These are phyloP conservation scores for Pinctada fucata DNA, from an alignment of 2,888 invertebrate genomes.

Conservation along the genomic window DNA sequence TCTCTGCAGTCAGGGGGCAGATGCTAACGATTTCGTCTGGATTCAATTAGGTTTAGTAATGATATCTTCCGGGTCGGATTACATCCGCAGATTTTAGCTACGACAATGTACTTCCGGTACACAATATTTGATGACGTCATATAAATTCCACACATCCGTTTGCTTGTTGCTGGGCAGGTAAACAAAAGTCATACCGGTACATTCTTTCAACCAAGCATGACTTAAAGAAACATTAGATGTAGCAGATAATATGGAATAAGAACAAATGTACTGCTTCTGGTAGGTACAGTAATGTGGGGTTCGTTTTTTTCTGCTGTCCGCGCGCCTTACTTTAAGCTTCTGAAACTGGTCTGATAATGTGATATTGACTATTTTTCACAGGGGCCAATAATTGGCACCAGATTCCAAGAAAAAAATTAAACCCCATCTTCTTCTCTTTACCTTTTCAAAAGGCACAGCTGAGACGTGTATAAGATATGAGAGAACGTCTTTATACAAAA, in stretches of 20 bases:
- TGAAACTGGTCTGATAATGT: too few species aligned
- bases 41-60: constrained; percentile 11
- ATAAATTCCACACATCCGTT: constrained; percentile 42
- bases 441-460: too few species aligned
- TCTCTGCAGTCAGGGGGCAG: constrained; percentile 10
- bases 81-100: constrained; percentile 18
- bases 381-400: too few species aligned
- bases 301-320: too few species aligned
- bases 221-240: background rate
- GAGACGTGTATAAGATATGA: too few species aligned
- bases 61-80: constrained; percentile 34
- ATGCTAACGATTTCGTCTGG: constrained; percentile 34
- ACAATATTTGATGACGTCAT: constrained; percentile 35
- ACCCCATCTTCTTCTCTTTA: too few species aligned
- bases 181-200: constrained; percentile 62
- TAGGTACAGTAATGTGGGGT: background rate
- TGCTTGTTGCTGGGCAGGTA: constrained; percentile 65
- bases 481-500: too few species aligned
- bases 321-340: too few species aligned
- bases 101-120: constrained; percentile 34
- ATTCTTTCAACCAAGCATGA: constrained; percentile 30
- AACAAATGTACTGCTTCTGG: background rate
- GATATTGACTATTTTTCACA: too few species aligned
- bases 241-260: background rate
- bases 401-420: too few species aligned